Percentiles rank a stretch among this genome's conserved stretches.
Conservation (phyloP, 2,797 vertebrate genomes). For the Hylomyscus alleni region DNA sequence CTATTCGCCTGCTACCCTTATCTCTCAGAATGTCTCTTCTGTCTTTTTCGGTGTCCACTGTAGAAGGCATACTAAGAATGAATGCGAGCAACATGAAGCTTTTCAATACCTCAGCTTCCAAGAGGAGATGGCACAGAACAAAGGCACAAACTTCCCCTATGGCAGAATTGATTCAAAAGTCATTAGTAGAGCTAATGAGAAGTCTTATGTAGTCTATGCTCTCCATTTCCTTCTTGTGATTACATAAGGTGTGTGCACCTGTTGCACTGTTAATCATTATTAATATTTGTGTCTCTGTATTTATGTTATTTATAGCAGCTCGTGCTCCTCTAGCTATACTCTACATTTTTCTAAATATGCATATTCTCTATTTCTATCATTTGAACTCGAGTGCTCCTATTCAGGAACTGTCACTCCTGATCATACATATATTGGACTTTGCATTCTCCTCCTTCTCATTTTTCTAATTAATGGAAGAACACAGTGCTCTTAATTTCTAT, state of each 20-base stretch:
- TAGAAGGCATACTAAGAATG: background rate
- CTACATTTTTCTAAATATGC: background rate
- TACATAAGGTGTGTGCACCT: background rate
- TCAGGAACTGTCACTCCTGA: background rate
- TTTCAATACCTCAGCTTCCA: background rate
- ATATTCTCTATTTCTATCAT: background rate
- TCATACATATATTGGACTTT: background rate
- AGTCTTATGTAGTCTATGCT: background rate
- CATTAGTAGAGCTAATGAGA: background rate
- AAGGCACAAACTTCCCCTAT: background rate
- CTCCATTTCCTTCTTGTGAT: background rate
- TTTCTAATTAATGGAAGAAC: background rate
- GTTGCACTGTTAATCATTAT: background rate
- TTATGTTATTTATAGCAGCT: background rate
- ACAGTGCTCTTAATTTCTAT: background rate
- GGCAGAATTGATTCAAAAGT: background rate
- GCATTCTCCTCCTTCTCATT: background rate
- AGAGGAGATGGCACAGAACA: background rate
- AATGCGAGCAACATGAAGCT: background rate
- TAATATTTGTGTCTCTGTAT: background rate
- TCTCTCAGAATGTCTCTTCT: background rate
- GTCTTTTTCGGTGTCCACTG: background rate
- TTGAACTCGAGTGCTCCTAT: background rate
- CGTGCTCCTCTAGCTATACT: background rate
- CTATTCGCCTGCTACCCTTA: background rate